Conservation (phyloP, 2,113 vertebrate species). For the Theropithecus gelada region DNA sequence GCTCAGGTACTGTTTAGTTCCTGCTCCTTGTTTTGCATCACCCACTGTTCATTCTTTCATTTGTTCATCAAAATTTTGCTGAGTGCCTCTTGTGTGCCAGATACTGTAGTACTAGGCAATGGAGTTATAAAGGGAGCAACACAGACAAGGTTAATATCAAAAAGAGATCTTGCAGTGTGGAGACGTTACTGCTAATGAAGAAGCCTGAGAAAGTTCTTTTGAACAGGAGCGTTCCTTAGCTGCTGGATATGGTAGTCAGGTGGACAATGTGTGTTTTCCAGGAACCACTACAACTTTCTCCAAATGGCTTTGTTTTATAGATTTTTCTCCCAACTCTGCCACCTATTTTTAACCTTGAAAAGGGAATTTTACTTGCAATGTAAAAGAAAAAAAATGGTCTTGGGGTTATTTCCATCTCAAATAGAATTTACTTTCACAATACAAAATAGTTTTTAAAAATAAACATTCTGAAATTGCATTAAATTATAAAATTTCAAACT, state of each 20-base stretch:
- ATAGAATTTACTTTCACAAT: not conserved
- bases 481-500: not conserved
- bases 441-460: not conserved
- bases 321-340: not conserved
- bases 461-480: not conserved
- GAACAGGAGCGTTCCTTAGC: not conserved
- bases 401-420: not conserved
- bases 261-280: not conserved
- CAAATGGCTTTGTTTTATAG: not conserved
- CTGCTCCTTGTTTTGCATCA: not conserved
- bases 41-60: not conserved
- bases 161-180: not conserved
- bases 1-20: not conserved
- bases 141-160: not conserved
- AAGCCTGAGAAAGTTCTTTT: not conserved
- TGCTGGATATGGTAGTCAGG: not conserved
- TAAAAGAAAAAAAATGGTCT: not conserved
- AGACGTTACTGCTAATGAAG: not conserved
- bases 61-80: not conserved
- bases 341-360: not conserved
- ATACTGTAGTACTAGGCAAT: not conserved
- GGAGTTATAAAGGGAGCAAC: not conserved
- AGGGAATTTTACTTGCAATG: not conserved
- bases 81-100: not conserved
- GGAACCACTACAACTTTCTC: not conserved